Conservation (phyloP, 2,888 invertebrate genomes). For the Drosophila helvetica region DNA sequence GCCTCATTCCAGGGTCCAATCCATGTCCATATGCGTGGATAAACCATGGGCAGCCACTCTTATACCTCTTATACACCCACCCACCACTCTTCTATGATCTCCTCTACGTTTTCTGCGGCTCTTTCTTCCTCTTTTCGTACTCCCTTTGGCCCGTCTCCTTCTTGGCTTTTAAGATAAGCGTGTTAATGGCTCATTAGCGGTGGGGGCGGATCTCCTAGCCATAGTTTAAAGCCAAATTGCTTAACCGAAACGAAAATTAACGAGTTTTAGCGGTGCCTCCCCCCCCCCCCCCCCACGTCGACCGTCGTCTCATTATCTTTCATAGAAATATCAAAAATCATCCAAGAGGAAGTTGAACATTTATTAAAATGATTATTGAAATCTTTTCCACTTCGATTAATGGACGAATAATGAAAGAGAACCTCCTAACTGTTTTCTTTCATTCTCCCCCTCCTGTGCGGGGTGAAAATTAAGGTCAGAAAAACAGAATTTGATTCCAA, state of each 20-base stretch:
- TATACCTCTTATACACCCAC: slow-evolving; percentile 1
- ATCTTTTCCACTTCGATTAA: slow-evolving; percentile 12
- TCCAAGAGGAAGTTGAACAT: slow-evolving; percentile 36
- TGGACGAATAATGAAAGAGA: slow-evolving; percentile 4
- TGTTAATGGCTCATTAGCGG: slow-evolving; percentile 75
- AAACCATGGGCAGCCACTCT: slow-evolving; percentile 42
- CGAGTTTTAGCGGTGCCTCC: slow-evolving; percentile 16
- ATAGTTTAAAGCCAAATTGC: slow-evolving; percentile 47
- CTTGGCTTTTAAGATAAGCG: slow-evolving; percentile 60
- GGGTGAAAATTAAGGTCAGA: slow-evolving; percentile 28
- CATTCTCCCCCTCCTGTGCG: background rate
- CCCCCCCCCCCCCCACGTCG: background rate
- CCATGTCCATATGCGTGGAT: slow-evolving; percentile 65
- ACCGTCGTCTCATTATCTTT: background rate
- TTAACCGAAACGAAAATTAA: slow-evolving; percentile 56
- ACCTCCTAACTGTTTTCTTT: slow-evolving; percentile 8
- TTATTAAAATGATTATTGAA: slow-evolving; percentile 11
- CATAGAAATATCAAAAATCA: slow-evolving; percentile 14
- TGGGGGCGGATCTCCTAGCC: slow-evolving; percentile 32
- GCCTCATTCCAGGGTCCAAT: slow-evolving; percentile 10
- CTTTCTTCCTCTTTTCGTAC: background rate
- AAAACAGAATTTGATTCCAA: slow-evolving; percentile 11
- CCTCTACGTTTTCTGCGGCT: slow-evolving; percentile 3
- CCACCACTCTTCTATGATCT: background rate
- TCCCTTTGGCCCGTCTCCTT: slow-evolving; percentile 9